Evolutionary conservation across 2,888 invertebrate genomes (phyloP).

Genomic region (Corbicula japonica): DNA sequence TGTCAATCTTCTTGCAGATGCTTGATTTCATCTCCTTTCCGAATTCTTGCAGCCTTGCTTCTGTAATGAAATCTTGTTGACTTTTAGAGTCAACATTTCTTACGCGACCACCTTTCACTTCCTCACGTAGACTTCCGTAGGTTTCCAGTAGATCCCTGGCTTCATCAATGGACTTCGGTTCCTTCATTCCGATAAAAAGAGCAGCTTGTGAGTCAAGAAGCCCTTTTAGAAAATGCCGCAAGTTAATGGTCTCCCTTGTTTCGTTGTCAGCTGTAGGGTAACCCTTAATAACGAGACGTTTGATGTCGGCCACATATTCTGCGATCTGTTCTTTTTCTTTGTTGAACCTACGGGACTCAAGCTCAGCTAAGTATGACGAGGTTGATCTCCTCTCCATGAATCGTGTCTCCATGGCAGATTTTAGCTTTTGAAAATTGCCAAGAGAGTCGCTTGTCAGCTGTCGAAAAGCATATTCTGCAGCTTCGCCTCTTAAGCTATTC

Average conservation of each 20-base stretch:
- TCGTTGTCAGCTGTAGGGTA: constrained; percentile 38
- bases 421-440: constrained; percentile 2
- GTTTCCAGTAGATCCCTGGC: constrained; percentile 45
- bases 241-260: constrained; percentile 40
- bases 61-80: constrained; percentile 15
- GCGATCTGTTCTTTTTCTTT: constrained; percentile 32
- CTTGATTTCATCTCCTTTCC: neutral
- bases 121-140: constrained; percentile 47
- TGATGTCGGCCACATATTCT: constrained; percentile 50
- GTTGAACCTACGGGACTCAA: constrained; percentile 41
- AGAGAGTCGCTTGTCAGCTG: constrained; percentile 17
- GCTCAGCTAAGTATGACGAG: constrained; percentile 32
- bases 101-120: neutral
- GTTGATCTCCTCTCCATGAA: constrained; percentile 30
- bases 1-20: constrained; percentile 13
- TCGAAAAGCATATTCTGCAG: constrained; percentile 43
- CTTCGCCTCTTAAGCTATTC: constrained; percentile 42
- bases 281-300: constrained; percentile 28
- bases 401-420: constrained; percentile 24
- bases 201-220: constrained; percentile 37
- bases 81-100: neutral
- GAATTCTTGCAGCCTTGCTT: constrained; percentile 12
- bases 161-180: constrained; percentile 48
- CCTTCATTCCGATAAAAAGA: constrained; percentile 47
- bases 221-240: constrained; percentile 52